These are phyloP conservation scores for Leptonema lineaticorne DNA, from an alignment of 1,140 invertebrate genomes.

Conservation along the genomic window DNA sequence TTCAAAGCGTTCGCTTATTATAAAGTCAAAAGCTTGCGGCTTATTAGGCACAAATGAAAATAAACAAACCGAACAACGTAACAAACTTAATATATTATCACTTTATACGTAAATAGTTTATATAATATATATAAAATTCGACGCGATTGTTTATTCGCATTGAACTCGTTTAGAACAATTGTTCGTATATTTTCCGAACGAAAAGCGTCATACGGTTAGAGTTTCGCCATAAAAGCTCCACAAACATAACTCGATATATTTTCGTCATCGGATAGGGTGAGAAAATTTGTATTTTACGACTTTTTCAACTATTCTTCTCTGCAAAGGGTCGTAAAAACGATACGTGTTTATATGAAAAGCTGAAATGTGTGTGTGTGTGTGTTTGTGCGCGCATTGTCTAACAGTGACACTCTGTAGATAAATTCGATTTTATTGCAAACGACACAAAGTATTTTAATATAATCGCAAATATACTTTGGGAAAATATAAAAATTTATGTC, in stretches of 20 bases:
- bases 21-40: too few species aligned
- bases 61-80: too few species aligned
- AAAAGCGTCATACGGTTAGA: conserved; percentile 2
- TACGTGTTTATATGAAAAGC: too few species aligned
- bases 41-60: too few species aligned
- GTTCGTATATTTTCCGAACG: too few species aligned
- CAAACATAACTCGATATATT: conserved; percentile 24
- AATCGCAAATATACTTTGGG: not conserved
- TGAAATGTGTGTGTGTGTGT: not conserved
- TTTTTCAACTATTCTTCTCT: conserved; percentile 23
- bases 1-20: too few species aligned
- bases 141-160: too few species aligned
- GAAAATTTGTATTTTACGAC: conserved; percentile 27
- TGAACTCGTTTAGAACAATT: too few species aligned
- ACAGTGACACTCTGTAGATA: not conserved
- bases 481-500: not conserved
- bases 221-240: conserved; percentile 25
- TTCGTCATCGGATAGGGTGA: conserved; percentile 26
- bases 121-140: too few species aligned
- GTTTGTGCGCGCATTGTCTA: too few species aligned
- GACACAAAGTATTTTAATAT: conserved; percentile 4
- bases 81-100: too few species aligned
- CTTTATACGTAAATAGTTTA: too few species aligned
- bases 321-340: conserved; percentile 13
- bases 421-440: conserved; percentile 7